Base-by-base conservation (phyloP, 2,888 invertebrate species). In the Caprella mutica region DNA sequence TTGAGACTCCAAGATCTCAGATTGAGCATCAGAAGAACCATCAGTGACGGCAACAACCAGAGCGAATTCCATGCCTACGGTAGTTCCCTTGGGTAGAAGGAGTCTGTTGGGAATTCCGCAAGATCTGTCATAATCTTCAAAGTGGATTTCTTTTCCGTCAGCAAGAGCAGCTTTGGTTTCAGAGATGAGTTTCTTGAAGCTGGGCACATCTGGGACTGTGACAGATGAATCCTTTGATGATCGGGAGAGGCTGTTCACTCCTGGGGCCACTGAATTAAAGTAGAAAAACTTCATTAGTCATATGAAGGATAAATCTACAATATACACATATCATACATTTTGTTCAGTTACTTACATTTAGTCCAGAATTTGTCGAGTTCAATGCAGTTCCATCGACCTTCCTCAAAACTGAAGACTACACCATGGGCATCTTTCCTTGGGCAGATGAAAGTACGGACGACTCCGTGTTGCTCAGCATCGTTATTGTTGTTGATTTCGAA, bases 231-330 rank as follows among this genome's bases (percentile, higher is more conserved):
- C 81, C 40, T 77, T 70, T 46, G 85, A 84, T 71, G 77, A 79
- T 66, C 86, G 82, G 29, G 79, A 75, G 67, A 87, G 78, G 12
- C 76, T 75, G 71, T 85, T 86, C 68, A 77, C 73, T 21, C 86
- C 86, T 59, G 76, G 74, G 27, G 72, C 74, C 61, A 86, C 71
- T 61, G 58, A 6, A 46, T 39, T 3, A 40, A 21, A 33, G 5
- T 52, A 44, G 26, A n/a, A n/a, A n/a, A n/a, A n/a, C n/a, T n/a
- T n/a, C n/a, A n/a, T n/a, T n/a, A n/a, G 35, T 42, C 23, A 46
- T 46, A 21, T 21, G 8, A 21, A 21, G 17, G 21, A 6, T 46
- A 46, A 9, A 14, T 21, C n/a, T 12, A 23, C n/a, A n/a, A n/a
- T n/a, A n/a, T n/a, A n/a, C n/a, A n/a, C n/a, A n/a, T n/a, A n/a